These are phyloP conservation scores for Solen grandis DNA, from an alignment of 1,140 invertebrate genomes.

Conservation along the genomic window DNA sequence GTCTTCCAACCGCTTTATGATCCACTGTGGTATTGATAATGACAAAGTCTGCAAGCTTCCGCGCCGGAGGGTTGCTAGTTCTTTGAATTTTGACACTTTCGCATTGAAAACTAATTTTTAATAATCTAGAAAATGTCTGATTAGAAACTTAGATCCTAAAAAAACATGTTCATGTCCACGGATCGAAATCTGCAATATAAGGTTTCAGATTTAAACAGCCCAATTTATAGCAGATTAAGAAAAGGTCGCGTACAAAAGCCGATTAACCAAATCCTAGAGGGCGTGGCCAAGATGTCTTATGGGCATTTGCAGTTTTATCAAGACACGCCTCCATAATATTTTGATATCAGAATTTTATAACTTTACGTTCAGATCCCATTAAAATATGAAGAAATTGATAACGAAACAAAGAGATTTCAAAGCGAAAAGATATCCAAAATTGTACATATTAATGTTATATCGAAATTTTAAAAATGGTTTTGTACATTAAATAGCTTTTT, in stretches of 20 bases:
- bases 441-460: no score
- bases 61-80: constrained; percentile 31
- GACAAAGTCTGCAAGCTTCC: constrained; percentile 48
- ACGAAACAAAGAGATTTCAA: no score
- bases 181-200: constrained; percentile 26
- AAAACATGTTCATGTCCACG: constrained; percentile 11
- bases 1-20: constrained; percentile 38
- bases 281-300: no score
- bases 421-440: no score
- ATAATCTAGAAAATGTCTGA: constrained; percentile 36
- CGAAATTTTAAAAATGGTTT: no score
- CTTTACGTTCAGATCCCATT: no score
- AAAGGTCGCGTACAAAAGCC: constrained; percentile 2
- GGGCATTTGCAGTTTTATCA: no score
- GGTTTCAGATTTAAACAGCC: constrained; percentile 34
- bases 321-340: no score
- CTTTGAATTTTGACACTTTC: constrained; percentile 43
- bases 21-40: constrained; percentile 32
- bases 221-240: constrained; percentile 36
- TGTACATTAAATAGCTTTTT: no score
- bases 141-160: constrained; percentile 3
- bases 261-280: constrained; percentile 9
- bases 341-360: no score
- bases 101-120: constrained; percentile 36
- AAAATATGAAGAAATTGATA: no score